Evolutionary conservation across 2,888 invertebrate species (phyloP).

Genomic region (Tenthredo amoena): DNA sequence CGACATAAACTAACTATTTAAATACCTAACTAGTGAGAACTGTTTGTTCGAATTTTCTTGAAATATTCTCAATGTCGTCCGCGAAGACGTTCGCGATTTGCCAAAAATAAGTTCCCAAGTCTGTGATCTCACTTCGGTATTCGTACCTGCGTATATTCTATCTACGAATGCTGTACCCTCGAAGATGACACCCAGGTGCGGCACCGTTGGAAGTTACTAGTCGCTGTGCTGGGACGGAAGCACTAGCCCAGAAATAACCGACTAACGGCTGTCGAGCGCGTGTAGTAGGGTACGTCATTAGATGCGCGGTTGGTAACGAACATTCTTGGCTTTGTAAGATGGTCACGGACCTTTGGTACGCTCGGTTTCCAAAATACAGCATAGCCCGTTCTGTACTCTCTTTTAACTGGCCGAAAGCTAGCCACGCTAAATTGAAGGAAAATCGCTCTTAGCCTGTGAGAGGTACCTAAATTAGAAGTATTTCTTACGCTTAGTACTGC

Average conservation of each 20-base stretch:
- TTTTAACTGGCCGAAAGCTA: constrained; percentile 61
- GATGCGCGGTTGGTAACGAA: constrained; percentile 68
- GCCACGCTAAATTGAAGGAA: constrained; percentile 73
- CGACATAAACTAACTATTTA: not conserved
- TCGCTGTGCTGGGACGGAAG: constrained; percentile 43
- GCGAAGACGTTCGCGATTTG: not conserved
- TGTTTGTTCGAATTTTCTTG: not conserved
- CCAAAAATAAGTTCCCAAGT: not conserved
- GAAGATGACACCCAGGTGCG: constrained; percentile 31
- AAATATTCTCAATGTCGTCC: not conserved
- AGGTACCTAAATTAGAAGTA: constrained; percentile 73
- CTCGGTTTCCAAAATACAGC: constrained; percentile 56
- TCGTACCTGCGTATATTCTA: constrained; percentile 18
- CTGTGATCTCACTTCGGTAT: not conserved
- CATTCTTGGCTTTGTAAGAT: constrained; percentile 67
- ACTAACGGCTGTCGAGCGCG: constrained; percentile 40
- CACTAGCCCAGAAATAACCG: constrained; percentile 45
- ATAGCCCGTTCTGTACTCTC: constrained; percentile 60
- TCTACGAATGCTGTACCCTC: not conserved
- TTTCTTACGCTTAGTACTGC: constrained; percentile 30
- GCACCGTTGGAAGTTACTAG: constrained; percentile 10
- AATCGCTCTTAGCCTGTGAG: constrained; percentile 71
- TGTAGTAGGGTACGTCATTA: constrained; percentile 67
- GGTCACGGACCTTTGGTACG: constrained; percentile 62
- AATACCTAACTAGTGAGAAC: not conserved